phyloP scores from a whole-genome alignment of 2,888 invertebrate genomes.

The Drosophila vallismaia region DNA sequence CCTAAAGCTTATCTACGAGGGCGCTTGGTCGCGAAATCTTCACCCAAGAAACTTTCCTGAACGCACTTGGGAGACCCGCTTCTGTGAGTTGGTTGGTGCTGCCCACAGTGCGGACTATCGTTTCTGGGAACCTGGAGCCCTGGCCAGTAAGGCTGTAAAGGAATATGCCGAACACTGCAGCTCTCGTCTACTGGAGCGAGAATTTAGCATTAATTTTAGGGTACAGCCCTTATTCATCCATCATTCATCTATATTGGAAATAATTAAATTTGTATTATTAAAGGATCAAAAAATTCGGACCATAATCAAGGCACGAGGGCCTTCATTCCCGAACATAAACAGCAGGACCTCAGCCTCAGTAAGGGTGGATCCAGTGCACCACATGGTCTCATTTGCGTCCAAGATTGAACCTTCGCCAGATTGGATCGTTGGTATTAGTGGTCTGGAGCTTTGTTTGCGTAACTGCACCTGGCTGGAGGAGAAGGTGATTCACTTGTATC shows the following conservation, averaged over 20 bases:
- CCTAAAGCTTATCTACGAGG: conserved; percentile 92
- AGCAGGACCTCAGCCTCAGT: conserved; percentile 93
- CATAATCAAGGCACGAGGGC: conserved; percentile 96
- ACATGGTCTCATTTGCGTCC: conserved; percentile 96
- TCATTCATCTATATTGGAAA: conserved; percentile 16
- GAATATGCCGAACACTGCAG: conserved; percentile 97
- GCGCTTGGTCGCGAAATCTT: conserved; percentile 96
- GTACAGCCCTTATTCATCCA: conserved; percentile 14
- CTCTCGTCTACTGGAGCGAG: conserved; percentile 94
- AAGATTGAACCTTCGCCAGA: conserved; percentile 99
- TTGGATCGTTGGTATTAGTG: conserved; percentile 97
- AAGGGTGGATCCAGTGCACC: conserved; percentile 95
- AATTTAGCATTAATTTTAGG: conserved; percentile 91
- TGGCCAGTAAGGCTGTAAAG: conserved; percentile 94
- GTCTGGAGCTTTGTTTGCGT: conserved; percentile 93
- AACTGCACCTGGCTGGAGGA: conserved; percentile 96
- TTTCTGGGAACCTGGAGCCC: conserved; percentile 96
- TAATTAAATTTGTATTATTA: conserved; percentile 35
- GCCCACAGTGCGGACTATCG: conserved; percentile 93
- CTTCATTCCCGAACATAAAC: conserved; percentile 93
- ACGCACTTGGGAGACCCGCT: conserved; percentile 94
- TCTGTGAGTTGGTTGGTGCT: conserved; percentile 98
- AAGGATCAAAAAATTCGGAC: conserved; percentile 94
- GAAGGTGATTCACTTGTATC: conserved; percentile 93
- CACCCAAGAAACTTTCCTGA: conserved; percentile 98